Conservation (phyloP, 1,140 invertebrate species). For the Homarus americanus region DNA sequence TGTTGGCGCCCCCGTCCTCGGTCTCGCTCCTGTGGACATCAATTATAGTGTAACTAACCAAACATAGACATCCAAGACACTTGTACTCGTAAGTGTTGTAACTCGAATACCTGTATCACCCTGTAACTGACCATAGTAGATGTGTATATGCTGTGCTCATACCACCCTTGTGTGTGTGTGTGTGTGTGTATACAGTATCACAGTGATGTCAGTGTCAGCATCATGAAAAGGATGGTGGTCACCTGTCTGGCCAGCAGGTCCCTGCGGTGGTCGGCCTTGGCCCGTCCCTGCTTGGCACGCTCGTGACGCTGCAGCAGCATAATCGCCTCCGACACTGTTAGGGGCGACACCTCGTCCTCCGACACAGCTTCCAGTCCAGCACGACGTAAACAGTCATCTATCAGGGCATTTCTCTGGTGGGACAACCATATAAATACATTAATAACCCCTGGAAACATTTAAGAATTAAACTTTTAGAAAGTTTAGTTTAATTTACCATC, state of each 20-base stretch:
- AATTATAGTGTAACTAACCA: not conserved
- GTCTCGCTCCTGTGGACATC: conserved; percentile 63
- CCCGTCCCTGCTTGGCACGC: conserved; percentile 90
- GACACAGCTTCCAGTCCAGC: conserved; percentile 60
- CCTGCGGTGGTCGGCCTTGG: conserved; percentile 80
- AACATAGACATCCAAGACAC: no score
- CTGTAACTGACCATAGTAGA: no score
- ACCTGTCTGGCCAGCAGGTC: conserved; percentile 59
- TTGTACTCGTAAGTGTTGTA: no score
- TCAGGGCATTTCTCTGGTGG: conserved; percentile 45
- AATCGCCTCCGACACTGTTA: conserved; percentile 91
- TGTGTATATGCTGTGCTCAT: not conserved
- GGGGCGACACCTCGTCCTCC: conserved; percentile 73
- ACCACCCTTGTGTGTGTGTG: not conserved
- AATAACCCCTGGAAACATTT: no score
- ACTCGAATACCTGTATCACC: no score
- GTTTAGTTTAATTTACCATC: no score
- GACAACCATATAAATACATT: not conserved
- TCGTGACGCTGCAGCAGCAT: conserved; percentile 93
- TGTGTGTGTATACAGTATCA: not conserved
- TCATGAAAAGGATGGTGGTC: not conserved
- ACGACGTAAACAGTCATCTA: conserved; percentile 59
- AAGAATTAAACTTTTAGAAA: no score
- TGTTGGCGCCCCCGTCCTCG: conserved; percentile 93
- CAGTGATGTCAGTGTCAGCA: not conserved